Conservation (phyloP, 2,113 vertebrate species). For the Pagrus major region DNA sequence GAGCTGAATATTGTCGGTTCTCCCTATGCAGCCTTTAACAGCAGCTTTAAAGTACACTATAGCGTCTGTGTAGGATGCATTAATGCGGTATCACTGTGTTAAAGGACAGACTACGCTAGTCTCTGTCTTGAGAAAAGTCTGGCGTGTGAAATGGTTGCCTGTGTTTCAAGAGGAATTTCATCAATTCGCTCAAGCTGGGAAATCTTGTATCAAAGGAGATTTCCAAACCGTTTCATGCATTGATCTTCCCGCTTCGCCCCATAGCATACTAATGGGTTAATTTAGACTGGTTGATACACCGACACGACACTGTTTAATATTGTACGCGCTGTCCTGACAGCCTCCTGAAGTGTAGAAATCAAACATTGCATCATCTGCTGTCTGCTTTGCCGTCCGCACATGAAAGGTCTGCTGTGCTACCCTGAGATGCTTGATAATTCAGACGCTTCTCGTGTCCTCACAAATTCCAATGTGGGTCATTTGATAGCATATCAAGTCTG, state of each 20-base stretch:
- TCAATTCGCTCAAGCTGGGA: slow-evolving; percentile 82
- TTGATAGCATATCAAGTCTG: slow-evolving; percentile 45
- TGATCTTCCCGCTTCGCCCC: slow-evolving; percentile 73
- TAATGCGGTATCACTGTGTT: slow-evolving; percentile 29
- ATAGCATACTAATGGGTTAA: slow-evolving; percentile 82
- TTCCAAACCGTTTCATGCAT: slow-evolving; percentile 83
- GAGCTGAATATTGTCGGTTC: slow-evolving; percentile 2
- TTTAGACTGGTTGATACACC: slow-evolving; percentile 76
- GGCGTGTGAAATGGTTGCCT: slow-evolving; percentile 78
- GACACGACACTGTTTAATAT: slow-evolving; percentile 78
- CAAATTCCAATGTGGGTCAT: slow-evolving; percentile 60
- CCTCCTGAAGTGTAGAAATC: slow-evolving; percentile 75
- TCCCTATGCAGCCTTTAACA: slow-evolving; percentile 1
- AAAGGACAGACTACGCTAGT: slow-evolving; percentile 48
- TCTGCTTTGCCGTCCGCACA: slow-evolving; percentile 64
- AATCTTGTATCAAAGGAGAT: slow-evolving; percentile 84
- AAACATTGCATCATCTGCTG: slow-evolving; percentile 77
- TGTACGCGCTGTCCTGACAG: slow-evolving; percentile 68
- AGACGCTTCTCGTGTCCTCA: slow-evolving; percentile 59
- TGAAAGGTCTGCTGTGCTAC: slow-evolving; percentile 62
- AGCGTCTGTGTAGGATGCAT: slow-evolving; percentile 6
- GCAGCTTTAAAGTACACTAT: slow-evolving; percentile 11
- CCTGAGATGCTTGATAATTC: slow-evolving; percentile 60
- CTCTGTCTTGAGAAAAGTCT: slow-evolving; percentile 69
- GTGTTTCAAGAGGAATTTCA: slow-evolving; percentile 82